phyloP scores from a whole-genome alignment of 2,113 vertebrate genomes.

The Pontoporia blainvillei region DNA sequence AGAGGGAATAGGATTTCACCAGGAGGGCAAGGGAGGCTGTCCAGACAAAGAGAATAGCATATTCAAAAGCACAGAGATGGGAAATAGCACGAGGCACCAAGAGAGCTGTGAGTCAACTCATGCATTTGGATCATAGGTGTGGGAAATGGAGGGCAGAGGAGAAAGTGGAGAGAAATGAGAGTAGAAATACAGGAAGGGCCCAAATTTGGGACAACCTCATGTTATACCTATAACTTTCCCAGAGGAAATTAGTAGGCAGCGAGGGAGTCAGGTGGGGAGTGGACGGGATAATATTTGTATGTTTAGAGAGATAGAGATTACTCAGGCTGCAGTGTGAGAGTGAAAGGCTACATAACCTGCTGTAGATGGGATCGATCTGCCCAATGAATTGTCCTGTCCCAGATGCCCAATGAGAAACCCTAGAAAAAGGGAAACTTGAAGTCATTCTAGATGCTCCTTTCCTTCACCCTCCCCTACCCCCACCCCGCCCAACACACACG shows the following conservation, averaged over 20 bases:
- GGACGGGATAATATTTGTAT: background rate
- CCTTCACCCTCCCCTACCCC: background rate
- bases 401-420: background rate
- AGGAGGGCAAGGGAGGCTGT: background rate
- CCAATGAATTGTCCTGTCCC: background rate
- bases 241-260: background rate
- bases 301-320: background rate
- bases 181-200: background rate
- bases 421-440: background rate
- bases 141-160: background rate
- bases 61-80: background rate
- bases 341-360: background rate
- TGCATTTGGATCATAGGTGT: background rate
- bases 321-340: background rate
- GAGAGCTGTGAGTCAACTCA: rapidly evolving
- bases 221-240: background rate
- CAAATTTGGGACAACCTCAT: background rate
- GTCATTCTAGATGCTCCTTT: background rate
- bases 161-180: background rate
- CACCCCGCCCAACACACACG: background rate
- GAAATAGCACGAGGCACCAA: background rate
- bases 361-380: background rate
- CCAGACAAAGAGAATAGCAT: background rate
- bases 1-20: background rate
- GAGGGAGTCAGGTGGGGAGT: background rate